These are phyloP conservation scores for Arbacia lixula DNA, from an alignment of 53 echinoderm and acorn worm species.

Conservation along the genomic window DNA sequence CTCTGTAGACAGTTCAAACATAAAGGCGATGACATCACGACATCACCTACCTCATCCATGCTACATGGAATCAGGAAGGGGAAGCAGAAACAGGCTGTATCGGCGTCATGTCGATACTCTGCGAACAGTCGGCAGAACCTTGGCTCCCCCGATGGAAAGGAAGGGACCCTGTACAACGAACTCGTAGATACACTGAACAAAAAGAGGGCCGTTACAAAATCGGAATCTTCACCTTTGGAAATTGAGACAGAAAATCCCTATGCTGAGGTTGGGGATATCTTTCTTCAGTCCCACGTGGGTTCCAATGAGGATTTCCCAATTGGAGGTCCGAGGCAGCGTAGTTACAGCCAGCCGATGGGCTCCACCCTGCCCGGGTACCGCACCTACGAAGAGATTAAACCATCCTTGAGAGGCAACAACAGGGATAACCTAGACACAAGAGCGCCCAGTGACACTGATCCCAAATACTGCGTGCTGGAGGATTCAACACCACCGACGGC, in stretches of 20 bases:
- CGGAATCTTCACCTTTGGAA: constrained; percentile 21
- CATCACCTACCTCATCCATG: constrained; percentile 17
- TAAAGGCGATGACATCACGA: constrained; percentile 5
- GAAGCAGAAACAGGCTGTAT: constrained; percentile 25
- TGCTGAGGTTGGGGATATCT: constrained; percentile 42
- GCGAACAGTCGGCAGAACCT: neutral
- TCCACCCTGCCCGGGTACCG: constrained; percentile 16
- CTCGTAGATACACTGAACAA: constrained; percentile 8
- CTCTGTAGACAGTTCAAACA: constrained; percentile 4
- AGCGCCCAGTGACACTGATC: neutral
- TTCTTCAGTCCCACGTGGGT: neutral
- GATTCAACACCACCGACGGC: neutral
- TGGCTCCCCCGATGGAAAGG: neutral
- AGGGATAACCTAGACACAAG: neutral
- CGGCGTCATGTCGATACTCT: constrained; percentile 17
- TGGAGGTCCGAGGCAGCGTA: neutral
- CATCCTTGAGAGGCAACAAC: neutral
- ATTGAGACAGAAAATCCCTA: constrained; percentile 32
- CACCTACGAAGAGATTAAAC: constrained; percentile 47
- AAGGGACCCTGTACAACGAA: constrained; percentile 25
- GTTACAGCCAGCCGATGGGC: constrained; percentile 48
- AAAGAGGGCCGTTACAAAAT: constrained; percentile 9
- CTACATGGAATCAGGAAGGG: constrained; percentile 21
- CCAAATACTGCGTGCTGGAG: constrained; percentile 7
- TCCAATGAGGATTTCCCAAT: constrained; percentile 2